phyloP scores from a whole-genome alignment of 2,888 invertebrate species.

The Acanthococcus lagerstroemiae region DNA sequence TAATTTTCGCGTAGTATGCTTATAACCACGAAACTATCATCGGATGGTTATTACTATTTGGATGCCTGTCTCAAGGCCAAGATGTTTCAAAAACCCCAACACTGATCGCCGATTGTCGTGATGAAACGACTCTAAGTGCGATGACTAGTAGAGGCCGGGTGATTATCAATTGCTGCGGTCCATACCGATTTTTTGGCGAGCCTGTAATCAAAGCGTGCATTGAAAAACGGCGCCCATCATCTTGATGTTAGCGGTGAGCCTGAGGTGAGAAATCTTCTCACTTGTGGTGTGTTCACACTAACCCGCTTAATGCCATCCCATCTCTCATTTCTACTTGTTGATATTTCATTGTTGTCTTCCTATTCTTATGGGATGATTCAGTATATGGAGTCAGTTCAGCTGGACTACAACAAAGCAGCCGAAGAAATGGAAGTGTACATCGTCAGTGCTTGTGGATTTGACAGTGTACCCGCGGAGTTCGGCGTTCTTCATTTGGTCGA shows the following conservation, averaged over 20 bases:
- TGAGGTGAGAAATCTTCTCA: constrained; percentile 45
- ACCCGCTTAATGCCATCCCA: too few species aligned
- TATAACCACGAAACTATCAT: constrained; percentile 33
- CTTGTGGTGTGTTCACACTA: background rate
- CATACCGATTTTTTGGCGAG: constrained; percentile 79
- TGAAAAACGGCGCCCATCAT: constrained; percentile 67
- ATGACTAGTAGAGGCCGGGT: constrained; percentile 75
- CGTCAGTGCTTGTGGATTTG: constrained; percentile 86
- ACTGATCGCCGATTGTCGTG: constrained; percentile 31
- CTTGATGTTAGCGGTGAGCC: constrained; percentile 92
- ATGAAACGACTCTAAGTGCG: constrained; percentile 58
- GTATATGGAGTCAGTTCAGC: constrained; percentile 76
- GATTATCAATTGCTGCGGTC: constrained; percentile 87
- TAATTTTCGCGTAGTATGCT: background rate
- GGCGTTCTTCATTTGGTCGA: constrained; percentile 66
- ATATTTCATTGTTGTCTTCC: too few species aligned
- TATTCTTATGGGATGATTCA: too few species aligned
- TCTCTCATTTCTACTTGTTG: too few species aligned
- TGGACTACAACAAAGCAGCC: constrained; percentile 65
- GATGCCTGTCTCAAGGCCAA: background rate
- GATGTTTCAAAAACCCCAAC: constrained; percentile 11
- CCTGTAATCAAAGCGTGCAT: constrained; percentile 81
- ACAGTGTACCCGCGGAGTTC: constrained; percentile 84
- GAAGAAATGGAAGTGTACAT: constrained; percentile 70
- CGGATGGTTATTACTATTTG: background rate